Conservation (phyloP, 2,888 invertebrate species). For the Tenthredo notha region DNA sequence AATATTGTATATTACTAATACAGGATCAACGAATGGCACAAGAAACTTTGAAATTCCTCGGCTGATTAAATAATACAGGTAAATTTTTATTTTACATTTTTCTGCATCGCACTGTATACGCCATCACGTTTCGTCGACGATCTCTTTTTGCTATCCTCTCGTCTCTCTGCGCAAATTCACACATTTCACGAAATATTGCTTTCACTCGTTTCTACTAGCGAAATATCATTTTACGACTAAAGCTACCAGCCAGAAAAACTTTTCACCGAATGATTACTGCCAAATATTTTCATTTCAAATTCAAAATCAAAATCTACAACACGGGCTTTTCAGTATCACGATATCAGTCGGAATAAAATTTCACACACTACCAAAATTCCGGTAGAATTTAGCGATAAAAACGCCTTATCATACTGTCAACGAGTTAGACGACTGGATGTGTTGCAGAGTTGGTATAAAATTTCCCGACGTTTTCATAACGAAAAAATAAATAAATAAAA, state of each 20-base stretch:
- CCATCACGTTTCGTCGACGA: neutral
- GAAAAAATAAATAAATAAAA: neutral
- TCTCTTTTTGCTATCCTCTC: neutral
- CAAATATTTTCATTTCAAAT: neutral
- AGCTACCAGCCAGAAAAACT: neutral
- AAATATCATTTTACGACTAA: neutral
- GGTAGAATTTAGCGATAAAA: neutral
- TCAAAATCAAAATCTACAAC: neutral
- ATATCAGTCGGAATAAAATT: neutral
- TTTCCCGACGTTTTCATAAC: neutral
- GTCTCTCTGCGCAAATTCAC: neutral
- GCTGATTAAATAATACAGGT: neutral
- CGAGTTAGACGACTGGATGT: neutral
- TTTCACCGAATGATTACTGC: neutral
- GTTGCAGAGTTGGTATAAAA: neutral
- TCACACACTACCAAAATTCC: neutral
- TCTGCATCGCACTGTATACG: neutral
- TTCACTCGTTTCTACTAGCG: neutral
- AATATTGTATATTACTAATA: neutral
- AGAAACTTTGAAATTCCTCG: neutral
- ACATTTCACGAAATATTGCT: neutral
- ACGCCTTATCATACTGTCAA: conserved; percentile 8
- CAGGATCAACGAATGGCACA: neutral
- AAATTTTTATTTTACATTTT: neutral
- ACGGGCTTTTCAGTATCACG: neutral